Evolutionary conservation across 2,797 vertebrate species (phyloP).

Genomic region (Dendrocincla tyrannina): DNA sequence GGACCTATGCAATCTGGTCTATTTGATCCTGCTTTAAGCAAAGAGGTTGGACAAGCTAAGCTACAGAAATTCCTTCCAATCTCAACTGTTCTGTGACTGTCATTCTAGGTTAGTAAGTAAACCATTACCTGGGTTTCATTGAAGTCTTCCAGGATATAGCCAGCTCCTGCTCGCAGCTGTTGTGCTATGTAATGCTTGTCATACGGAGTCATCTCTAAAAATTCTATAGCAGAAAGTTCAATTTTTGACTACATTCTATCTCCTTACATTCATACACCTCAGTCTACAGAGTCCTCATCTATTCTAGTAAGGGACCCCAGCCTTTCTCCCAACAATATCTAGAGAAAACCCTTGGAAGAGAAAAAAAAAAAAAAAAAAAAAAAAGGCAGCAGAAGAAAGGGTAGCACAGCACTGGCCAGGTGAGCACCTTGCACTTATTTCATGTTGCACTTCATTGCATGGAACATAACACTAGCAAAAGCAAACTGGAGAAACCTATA

Average conservation of each 20-base stretch:
- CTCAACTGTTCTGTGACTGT: background rate
- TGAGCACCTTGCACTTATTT: background rate
- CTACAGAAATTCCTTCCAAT: background rate
- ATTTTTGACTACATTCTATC: background rate
- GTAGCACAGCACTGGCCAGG: background rate
- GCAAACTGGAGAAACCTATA: background rate
- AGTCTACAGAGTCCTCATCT: background rate
- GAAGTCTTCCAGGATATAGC: conserved; percentile 92
- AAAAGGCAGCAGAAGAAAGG: background rate
- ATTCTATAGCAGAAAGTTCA: conserved; percentile 76
- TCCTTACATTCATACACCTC: background rate
- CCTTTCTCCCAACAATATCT: background rate
- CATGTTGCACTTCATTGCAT: background rate
- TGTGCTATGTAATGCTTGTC: conserved; percentile 88
- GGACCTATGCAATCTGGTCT: background rate
- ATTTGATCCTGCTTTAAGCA: background rate
- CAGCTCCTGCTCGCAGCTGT: conserved; percentile 92
- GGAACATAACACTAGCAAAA: background rate
- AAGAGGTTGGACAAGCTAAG: background rate
- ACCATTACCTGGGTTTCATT: conserved; percentile 90
- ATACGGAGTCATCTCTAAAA: conserved; percentile 85
- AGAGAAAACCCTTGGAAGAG: background rate
- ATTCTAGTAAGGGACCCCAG: background rate
- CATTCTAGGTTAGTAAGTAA: background rate
- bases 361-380: background rate